Evolutionary conservation across 2,797 vertebrate genomes (phyloP).

Genomic region (Macrochelys suwanniensis): DNA sequence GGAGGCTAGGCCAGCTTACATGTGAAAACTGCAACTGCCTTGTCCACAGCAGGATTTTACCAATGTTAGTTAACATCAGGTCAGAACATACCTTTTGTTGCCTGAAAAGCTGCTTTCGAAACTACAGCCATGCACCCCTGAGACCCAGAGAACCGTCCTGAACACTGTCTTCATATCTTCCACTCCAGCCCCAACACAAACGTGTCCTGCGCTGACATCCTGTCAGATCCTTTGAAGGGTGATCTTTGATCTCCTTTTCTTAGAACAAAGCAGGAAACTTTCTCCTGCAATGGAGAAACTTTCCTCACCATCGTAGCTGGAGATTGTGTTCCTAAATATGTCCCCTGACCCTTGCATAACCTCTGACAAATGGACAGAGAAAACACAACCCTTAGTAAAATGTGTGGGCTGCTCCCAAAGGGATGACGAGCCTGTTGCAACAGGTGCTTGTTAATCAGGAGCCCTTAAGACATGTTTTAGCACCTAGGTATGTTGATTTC

Average conservation of each 20-base stretch:
- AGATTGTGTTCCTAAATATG: slow-evolving; percentile 34
- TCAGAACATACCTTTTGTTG: not conserved
- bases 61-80: not conserved
- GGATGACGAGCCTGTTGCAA: not conserved
- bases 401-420: not conserved
- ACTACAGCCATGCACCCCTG: not conserved
- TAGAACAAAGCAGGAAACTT: not conserved
- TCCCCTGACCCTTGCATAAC: not conserved
- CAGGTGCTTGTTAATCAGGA: not conserved
- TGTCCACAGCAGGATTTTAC: not conserved
- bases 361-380: not conserved
- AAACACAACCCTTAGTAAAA: not conserved
- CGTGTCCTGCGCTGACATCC: accelerated
- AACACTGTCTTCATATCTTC: accelerated
- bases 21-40: not conserved
- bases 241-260: not conserved
- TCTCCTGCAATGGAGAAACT: not conserved
- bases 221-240: accelerated
- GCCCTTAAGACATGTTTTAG: accelerated
- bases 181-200: accelerated
- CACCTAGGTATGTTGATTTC: not conserved
- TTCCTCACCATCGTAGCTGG: slow-evolving; percentile 12
- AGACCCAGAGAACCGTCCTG: not conserved
- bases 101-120: not conserved
- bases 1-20: slow-evolving; percentile 31